These are phyloP conservation scores for Rhynchonycteris naso DNA, from an alignment of 2,797 vertebrate species.

Conservation along the genomic window DNA sequence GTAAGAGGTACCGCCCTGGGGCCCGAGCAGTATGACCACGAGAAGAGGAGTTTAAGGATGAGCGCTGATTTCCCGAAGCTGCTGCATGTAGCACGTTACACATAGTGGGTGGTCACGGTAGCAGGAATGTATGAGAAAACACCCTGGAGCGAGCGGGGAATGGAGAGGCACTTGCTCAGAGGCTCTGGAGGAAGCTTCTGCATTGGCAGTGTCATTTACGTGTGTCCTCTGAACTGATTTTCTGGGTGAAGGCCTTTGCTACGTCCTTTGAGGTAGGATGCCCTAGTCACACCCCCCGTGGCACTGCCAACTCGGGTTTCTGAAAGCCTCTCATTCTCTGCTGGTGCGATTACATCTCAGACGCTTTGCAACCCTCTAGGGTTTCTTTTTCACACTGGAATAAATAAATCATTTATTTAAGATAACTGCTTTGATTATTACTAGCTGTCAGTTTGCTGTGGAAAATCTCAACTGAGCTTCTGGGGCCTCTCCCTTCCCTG, in stretches of 20 bases:
- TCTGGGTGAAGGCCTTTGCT: slow-evolving; percentile 76
- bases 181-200: not conserved
- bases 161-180: not conserved
- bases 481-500: slow-evolving; percentile 26
- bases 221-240: slow-evolving; percentile 80
- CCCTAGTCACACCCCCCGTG: slow-evolving; percentile 82
- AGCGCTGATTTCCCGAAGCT: not conserved
- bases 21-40: too few species aligned
- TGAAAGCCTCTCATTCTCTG: slow-evolving; percentile 79
- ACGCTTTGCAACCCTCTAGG: slow-evolving; percentile 78
- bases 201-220: slow-evolving; percentile 68
- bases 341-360: slow-evolving; percentile 79
- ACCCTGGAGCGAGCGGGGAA: not conserved
- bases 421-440: slow-evolving; percentile 83
- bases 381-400: slow-evolving; percentile 74
- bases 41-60: not conserved
- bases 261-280: slow-evolving; percentile 82
- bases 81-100: too few species aligned
- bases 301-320: slow-evolving; percentile 75
- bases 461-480: slow-evolving; percentile 69
- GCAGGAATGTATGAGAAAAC: not conserved
- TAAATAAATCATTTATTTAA: slow-evolving; percentile 87
- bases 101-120: not conserved
- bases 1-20: not conserved
- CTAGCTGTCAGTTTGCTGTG: slow-evolving; percentile 70